Evolutionary conservation across 1,140 invertebrate genomes (phyloP), one percentile per base, ranked within the genome.

Genomic region (Ditylenchus dipsaci): DNA sequence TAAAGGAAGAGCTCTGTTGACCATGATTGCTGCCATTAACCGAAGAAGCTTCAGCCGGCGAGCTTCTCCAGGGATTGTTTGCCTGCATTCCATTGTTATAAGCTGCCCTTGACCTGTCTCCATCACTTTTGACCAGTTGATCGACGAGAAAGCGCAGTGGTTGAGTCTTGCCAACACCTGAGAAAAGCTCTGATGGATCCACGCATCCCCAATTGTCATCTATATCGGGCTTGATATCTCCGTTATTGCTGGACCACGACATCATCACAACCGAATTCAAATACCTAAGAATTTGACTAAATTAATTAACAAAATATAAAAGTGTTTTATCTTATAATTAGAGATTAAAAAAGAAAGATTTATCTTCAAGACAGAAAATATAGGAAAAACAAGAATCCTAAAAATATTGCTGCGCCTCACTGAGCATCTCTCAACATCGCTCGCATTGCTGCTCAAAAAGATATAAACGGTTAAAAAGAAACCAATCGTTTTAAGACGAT

Each of bases 121-220:
- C n/a, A 45, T 61, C 59, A 29, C 19, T 61, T 27, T 61, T 45
- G 59, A 30, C 27, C 59, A 61, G 17, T 45, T 61, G 49, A 53
- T 53, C 49, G n/a, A 53, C 49, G n/a, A 53, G 49, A 53, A 53
- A 33, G 19, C 59, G 27, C n/a, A 61, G 59, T 29, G 59, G 27
- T 38, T 45, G 59, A 19, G 38, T 61, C 59, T 61, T 61, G 17
- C 59, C 59, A 19, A 30, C 29, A 21, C 3, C n/a, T 8, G n/a
- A 23, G n/a, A 61, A 61, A 5, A 61, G 59, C 59, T 61, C 19
- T 15, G 59, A 33, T 61, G 59, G 59, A 19, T 61, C 59, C 59
- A 61, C 59, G 17, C 59, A 61, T 7, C 59, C 59, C 59, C 59
- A 61, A 45, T 61, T 27, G 3, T 61, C 59, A 17, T 61, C 59